phyloP scores from a whole-genome alignment of 2,797 vertebrate species.

The Babyrousa celebensis region DNA sequence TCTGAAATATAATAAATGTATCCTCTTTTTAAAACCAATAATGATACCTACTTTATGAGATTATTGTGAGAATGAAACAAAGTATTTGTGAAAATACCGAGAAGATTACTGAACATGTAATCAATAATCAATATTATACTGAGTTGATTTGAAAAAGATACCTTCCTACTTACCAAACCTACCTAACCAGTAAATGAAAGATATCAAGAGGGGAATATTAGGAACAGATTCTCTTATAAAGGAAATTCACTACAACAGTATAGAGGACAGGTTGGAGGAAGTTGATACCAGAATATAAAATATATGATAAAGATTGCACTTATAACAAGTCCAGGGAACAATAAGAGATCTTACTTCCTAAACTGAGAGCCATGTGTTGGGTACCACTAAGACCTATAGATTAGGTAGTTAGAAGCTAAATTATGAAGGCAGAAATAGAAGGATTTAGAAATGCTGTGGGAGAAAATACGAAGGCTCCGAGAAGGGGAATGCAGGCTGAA shows the following conservation, averaged over 20 bases:
- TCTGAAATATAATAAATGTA: neutral
- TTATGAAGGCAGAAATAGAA: neutral
- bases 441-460: slow-evolving; percentile 26
- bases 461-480: neutral
- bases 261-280: neutral
- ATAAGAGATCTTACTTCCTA: neutral
- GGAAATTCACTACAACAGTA: neutral
- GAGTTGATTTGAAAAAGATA: neutral
- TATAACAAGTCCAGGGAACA: neutral
- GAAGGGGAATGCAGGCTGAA: neutral
- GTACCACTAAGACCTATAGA: neutral
- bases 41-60: neutral
- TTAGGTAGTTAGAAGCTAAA: neutral
- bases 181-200: neutral
- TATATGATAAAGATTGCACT: neutral
- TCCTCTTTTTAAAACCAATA: neutral
- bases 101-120: neutral
- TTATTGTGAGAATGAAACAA: neutral
- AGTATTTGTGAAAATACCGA: neutral
- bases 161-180: neutral
- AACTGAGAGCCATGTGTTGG: neutral
- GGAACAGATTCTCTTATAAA: neutral
- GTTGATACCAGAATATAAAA: neutral
- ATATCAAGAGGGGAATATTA: neutral
- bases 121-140: neutral